Percentiles rank a stretch among this genome's conserved stretches.
Evolutionary conservation across 2,888 invertebrate genomes (phyloP).

Genomic region (Acronicta psi): DNA sequence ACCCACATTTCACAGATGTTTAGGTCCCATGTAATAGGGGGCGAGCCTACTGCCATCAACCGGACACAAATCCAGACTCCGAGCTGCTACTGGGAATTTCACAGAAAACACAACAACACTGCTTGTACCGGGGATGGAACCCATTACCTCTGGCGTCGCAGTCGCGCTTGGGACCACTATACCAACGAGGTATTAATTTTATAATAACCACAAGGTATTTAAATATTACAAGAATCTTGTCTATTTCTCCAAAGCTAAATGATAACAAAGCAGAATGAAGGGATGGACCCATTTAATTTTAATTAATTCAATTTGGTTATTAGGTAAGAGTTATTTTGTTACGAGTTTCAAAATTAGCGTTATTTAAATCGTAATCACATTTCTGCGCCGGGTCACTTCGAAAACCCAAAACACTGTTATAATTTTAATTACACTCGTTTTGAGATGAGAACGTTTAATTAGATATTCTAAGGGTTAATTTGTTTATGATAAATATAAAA

Average conservation of each 20-base stretch:
- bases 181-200: no score
- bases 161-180: no score
- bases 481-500: background rate
- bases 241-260: conserved; percentile 4
- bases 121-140: no score
- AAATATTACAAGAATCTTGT: background rate
- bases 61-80: no score
- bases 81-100: no score
- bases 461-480: background rate
- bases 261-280: conserved; percentile 12
- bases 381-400: conserved; percentile 36
- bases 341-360: conserved; percentile 34
- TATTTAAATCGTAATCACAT: conserved; percentile 40
- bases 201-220: no score
- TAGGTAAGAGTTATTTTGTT: conserved; percentile 24
- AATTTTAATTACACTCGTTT: conserved; percentile 26
- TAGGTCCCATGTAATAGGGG: no score
- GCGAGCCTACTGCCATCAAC: no score
- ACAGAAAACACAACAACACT: no score
- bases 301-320: conserved; percentile 35
- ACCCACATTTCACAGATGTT: no score
- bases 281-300: conserved; percentile 27
- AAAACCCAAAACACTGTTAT: conserved; percentile 12
- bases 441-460: background rate
- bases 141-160: no score